Percentiles rank a stretch among this genome's conserved stretches.
Evolutionary conservation across 1,140 invertebrate species (phyloP).

Genomic region (Drosophila repletoides): DNA sequence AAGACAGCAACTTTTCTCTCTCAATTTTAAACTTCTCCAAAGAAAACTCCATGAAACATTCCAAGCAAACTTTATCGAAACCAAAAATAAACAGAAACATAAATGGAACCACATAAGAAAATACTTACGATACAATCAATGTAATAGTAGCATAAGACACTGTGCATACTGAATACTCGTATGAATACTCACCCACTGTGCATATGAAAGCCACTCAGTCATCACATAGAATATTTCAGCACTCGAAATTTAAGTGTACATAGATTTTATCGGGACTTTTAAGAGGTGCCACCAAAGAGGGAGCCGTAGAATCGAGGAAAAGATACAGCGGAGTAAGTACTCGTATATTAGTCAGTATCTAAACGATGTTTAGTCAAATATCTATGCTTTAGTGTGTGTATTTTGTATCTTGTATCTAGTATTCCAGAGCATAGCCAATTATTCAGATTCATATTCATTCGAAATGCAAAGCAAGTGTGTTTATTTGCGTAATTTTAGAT

Average conservation of each 20-base stretch:
- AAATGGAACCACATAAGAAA: slow-evolving; percentile 70
- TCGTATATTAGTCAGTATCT: slow-evolving; percentile 10
- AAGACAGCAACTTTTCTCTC: slow-evolving; percentile 18
- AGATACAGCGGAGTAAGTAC: neutral
- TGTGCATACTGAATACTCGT: slow-evolving; percentile 25
- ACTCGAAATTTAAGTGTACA: slow-evolving; percentile 65
- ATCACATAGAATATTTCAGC: slow-evolving; percentile 44
- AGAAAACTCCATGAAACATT: slow-evolving; percentile 22
- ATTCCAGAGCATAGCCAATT: slow-evolving; percentile 57
- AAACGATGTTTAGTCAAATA: slow-evolving; percentile 25
- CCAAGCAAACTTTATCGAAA: slow-evolving; percentile 32
- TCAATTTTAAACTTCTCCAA: slow-evolving; percentile 21
- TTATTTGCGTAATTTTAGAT: slow-evolving; percentile 52
- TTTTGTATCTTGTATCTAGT: slow-evolving; percentile 39
- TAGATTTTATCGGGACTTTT: slow-evolving; percentile 76
- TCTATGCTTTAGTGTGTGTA: slow-evolving; percentile 30
- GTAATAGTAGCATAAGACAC: slow-evolving; percentile 69
- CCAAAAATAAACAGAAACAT: slow-evolving; percentile 14
- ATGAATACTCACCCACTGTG: slow-evolving; percentile 20
- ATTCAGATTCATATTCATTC: slow-evolving; percentile 34
- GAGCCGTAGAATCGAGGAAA: slow-evolving; percentile 4
- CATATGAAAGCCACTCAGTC: too few species aligned
- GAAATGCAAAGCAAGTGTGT: slow-evolving; percentile 16
- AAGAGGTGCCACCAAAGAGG: slow-evolving; percentile 58
- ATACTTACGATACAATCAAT: slow-evolving; percentile 64